Evolutionary conservation across 2,888 invertebrate genomes (phyloP).

Genomic region (Tachina grossa): DNA sequence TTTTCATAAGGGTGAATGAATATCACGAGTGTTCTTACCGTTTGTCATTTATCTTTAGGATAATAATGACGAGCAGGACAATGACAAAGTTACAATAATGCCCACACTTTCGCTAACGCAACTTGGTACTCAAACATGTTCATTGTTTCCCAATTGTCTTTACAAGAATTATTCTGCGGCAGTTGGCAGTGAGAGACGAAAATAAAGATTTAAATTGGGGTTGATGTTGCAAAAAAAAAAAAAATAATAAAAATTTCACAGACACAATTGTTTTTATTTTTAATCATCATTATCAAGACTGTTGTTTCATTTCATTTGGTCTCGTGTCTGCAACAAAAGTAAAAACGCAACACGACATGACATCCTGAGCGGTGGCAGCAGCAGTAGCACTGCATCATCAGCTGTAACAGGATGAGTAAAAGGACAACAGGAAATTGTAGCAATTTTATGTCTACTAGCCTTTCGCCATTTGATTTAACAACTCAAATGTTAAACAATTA

Average conservation of each 20-base stretch:
- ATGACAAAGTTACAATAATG: slow-evolving; percentile 38
- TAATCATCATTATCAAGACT: slow-evolving; percentile 48
- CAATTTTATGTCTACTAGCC: slow-evolving; percentile 43
- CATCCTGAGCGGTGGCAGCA: background rate
- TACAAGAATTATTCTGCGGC: slow-evolving; percentile 3
- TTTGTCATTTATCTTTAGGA: slow-evolving; percentile 42
- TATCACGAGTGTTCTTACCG: background rate
- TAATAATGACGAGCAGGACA: slow-evolving; percentile 20
- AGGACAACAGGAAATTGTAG: slow-evolving; percentile 61
- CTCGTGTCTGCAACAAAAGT: slow-evolving; percentile 5
- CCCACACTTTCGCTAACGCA: slow-evolving; percentile 27
- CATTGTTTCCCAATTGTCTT: slow-evolving; percentile 28
- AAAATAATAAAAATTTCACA: slow-evolving; percentile 5
- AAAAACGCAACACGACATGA: slow-evolving; percentile 20
- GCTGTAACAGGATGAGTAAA: slow-evolving; percentile 5
- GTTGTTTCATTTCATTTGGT: background rate
- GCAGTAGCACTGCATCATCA: background rate
- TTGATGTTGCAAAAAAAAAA: slow-evolving; percentile 17
- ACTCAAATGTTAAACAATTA: slow-evolving; percentile 26
- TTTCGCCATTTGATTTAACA: slow-evolving; percentile 2
- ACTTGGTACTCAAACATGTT: background rate
- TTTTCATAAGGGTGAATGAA: slow-evolving; percentile 33
- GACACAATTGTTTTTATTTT: slow-evolving; percentile 54
- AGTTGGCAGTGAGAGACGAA: slow-evolving; percentile 14
- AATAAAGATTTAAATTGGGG: slow-evolving; percentile 6